These are phyloP conservation scores for Ophthalmolycus amberensis DNA, from an alignment of 2,113 vertebrate species.

Conservation along the genomic window DNA sequence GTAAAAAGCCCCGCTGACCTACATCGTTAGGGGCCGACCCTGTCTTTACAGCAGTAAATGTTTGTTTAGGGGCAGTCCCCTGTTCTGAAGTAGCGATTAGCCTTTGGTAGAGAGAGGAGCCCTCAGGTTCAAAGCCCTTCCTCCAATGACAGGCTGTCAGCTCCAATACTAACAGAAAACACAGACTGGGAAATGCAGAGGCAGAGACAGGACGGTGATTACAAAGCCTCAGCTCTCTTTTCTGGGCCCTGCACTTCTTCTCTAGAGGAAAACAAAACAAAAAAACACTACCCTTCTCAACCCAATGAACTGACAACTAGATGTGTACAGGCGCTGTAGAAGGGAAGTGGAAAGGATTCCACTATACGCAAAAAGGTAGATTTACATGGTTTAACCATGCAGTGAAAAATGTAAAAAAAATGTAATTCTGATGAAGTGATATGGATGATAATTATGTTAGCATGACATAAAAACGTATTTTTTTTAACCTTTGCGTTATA, in stretches of 20 bases:
- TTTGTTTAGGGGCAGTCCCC: slow-evolving; percentile 76
- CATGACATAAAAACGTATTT: background rate
- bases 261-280: slow-evolving; percentile 43
- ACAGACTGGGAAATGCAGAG: slow-evolving; percentile 62
- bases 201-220: slow-evolving; percentile 69
- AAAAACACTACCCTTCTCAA: slow-evolving; percentile 36
- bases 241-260: slow-evolving; percentile 48
- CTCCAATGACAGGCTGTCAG: slow-evolving; percentile 74
- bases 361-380: background rate
- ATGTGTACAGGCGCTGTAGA: slow-evolving; percentile 37
- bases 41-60: slow-evolving; percentile 78
- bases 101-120: slow-evolving; percentile 73
- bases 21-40: slow-evolving; percentile 74
- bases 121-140: slow-evolving; percentile 79
- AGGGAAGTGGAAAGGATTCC: slow-evolving; percentile 41
- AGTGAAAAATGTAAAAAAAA: background rate
- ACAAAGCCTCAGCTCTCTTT: slow-evolving; percentile 58
- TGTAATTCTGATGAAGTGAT: background rate
- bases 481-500: background rate
- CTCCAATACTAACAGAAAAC: slow-evolving; percentile 76
- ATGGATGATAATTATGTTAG: background rate
- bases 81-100: slow-evolving; percentile 76
- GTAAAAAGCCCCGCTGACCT: slow-evolving; percentile 73
- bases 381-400: slow-evolving; percentile 38
- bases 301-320: slow-evolving; percentile 60